Base-by-base conservation (phyloP, 2,113 vertebrate species). In the Rousettus leschenaultii region DNA sequence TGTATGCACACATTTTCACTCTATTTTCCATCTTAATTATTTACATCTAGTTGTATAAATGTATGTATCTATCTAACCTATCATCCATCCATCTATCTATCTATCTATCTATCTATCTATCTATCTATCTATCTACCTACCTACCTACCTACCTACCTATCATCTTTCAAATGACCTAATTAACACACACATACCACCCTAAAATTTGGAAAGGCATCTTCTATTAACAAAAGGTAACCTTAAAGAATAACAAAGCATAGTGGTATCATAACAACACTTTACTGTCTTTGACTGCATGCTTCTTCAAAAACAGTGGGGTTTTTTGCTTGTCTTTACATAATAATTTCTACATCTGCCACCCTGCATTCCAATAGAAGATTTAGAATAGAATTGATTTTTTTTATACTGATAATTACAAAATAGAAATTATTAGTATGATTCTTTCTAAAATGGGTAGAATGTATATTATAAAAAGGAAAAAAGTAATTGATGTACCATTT, bases 1-100 rank as follows among this genome's bases (percentile, higher is more conserved):
- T 33, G 15, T 0, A 1, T 59, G 21, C 3, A n/a, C 9, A 7
- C 5, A 21, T 10, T 26, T 22, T 55, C 12, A 8, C 30, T 65
- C 21, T 84, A 59, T 59, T 63, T 77, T n/a, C 30, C 2, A 66
- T 30, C n/a, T 79, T 5, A 26, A 33, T 6, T 84, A 2, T 28
- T 71, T 71, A 45, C 18, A 18, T 59, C 45, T 55, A 10, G 6
- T 63, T 33, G 3, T 38, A 57, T 33, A 14, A 77, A 21, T 65
- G 10, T 30, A 30, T 13, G 59, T 61, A 30, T 57, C 4, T 40
- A 40, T 40, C 40, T 40, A 40, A 40, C 40, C 40, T 40, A 40
- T 40, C 40, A 40, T 40, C 6, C 6, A 40, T 40, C 40, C 6
- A 40, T 40, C 40, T 43, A 43, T 43, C 5, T 43, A 7, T 43